Percentiles rank a stretch among this genome's conserved stretches.
Evolutionary conservation across 2,797 vertebrate genomes (phyloP).

Genomic region (Danio choprae): DNA sequence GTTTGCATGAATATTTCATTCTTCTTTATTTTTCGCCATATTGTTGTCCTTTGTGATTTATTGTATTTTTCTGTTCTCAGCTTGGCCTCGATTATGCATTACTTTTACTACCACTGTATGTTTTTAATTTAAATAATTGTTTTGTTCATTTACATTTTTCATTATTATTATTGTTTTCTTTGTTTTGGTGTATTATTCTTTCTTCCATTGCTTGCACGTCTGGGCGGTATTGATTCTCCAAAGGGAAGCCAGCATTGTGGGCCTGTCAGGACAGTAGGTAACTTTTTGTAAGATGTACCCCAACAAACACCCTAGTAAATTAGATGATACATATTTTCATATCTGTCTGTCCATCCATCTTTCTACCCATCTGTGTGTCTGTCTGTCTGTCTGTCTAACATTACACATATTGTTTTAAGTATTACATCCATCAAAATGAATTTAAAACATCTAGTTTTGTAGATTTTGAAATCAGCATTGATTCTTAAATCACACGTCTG

Average conservation of each 20-base stretch:
- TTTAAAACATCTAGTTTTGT: no score
- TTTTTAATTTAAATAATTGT: constrained; percentile 5
- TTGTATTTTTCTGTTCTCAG: constrained; percentile 6
- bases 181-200: constrained; percentile 33
- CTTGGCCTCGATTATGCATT: background rate
- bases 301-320: background rate
- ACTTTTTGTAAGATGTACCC: constrained; percentile 64
- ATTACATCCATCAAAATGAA: no score
- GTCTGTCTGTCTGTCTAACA: background rate
- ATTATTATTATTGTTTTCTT: constrained; percentile 54
- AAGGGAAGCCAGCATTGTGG: constrained; percentile 77
- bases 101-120: constrained; percentile 19
- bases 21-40: constrained; percentile 1
- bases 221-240: constrained; percentile 49
- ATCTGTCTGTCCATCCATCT: background rate
- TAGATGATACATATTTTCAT: background rate
- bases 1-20: constrained; percentile 32
- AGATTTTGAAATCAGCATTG: no score
- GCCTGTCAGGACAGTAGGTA: constrained; percentile 84
- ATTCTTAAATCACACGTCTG: no score
- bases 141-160: constrained; percentile 46
- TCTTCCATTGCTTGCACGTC: constrained; percentile 33
- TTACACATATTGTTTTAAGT: no score
- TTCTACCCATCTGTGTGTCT: background rate
- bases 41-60: constrained; percentile 5